These are phyloP conservation scores for Mastomys natalensis DNA, from an alignment of 2,113 vertebrate species.

Conservation along the genomic window DNA sequence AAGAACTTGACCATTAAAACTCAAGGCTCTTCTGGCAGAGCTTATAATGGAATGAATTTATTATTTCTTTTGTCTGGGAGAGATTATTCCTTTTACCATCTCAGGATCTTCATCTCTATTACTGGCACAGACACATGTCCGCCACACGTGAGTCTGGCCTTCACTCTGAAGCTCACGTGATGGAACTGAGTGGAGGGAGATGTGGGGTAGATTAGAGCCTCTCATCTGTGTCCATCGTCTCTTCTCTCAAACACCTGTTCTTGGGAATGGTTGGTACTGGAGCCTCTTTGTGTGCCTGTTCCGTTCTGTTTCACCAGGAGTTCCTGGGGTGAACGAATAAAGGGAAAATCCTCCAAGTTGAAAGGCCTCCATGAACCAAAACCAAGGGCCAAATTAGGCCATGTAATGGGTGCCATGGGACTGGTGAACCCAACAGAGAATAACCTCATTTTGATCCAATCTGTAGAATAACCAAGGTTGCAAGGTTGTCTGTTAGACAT, in stretches of 20 bases:
- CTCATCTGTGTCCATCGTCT: accelerated
- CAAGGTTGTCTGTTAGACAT: not conserved
- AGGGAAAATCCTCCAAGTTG: not conserved
- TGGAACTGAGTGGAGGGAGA: not conserved
- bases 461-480: accelerated
- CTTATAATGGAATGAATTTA: accelerated
- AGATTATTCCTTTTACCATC: not conserved
- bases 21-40: not conserved
- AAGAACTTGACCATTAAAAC: not conserved
- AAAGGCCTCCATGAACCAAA: not conserved
- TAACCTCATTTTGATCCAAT: not conserved
- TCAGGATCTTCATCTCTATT: not conserved
- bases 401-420: accelerated
- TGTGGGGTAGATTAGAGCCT: accelerated
- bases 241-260: not conserved
- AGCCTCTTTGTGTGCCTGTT: too few species aligned
- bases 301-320: not conserved
- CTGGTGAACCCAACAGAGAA: not conserved
- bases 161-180: not conserved
- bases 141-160: not conserved
- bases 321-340: not conserved
- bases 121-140: accelerated
- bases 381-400: too few species aligned
- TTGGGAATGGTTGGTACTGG: accelerated
- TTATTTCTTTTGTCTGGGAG: not conserved